Evolutionary conservation across 35 echinoderm and acorn worm genomes (phyloP), one percentile per base, ranked within the genome.

Genomic region (Patiria miniata): DNA sequence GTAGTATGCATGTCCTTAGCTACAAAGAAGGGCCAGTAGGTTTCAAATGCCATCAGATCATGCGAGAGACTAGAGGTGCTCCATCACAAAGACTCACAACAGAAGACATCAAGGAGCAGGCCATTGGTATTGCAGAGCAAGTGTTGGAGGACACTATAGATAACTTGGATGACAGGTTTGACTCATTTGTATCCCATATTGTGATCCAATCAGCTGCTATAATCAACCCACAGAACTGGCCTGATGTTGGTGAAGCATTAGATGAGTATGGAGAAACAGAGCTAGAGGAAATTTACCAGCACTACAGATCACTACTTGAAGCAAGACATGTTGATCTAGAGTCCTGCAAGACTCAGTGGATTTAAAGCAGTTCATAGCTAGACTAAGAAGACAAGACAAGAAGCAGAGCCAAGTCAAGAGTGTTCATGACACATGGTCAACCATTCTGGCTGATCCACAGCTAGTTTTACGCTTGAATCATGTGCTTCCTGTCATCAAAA

Each of bases 161-260:
- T 18, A 81, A 81, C 39, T 51, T 81, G 10, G 39, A 15, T 51
- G 29, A 51, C 0, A 15, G 47, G 15, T 81, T 81, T 52, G 42
- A 30, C 14, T 1, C 79, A 5, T 52, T 81, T 7, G 9, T 81
- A 5, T 50, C 38, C 51, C 39, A 81, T 51, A 2, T 0, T 9
- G 42, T 50, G 8, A 81, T 81, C 21, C 44, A 50, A 10, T 38
- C 40, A 81, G 79, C 79, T 18, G 42, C 39, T 5, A 78, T 78
- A 30, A 37, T 37, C 1, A 78, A 78, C 39, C n/a, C 34, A 2
- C 14, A 1, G 10, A 81, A 81, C 23, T 81, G 79, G 79, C 40
- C 79, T 16, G 42, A 51, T 16, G 7, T 18, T 8, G 6, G 21
- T 1, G 38, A 81, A 52, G 79, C 39, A 47, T n/a, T 81, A 5